phyloP scores from a whole-genome alignment of 2,888 invertebrate genomes.

The Microctonus brassicae region DNA sequence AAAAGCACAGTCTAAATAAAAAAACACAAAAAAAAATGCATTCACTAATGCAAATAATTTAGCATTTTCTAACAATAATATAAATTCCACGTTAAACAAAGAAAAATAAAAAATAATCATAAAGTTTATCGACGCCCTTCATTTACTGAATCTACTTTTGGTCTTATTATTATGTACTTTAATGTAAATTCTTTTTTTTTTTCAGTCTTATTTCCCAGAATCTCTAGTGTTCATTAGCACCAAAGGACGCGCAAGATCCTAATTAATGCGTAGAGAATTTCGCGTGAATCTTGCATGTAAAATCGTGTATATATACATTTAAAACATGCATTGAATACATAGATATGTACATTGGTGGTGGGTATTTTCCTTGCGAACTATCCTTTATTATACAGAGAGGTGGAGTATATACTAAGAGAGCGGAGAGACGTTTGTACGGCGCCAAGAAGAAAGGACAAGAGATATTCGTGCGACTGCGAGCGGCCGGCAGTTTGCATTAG shows the following conservation, averaged over 20 bases:
- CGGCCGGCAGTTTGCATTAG: conserved; percentile 59
- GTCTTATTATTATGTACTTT: conserved; percentile 19
- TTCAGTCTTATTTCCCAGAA: conserved; percentile 32
- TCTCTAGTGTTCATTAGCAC: conserved; percentile 50
- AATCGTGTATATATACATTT: conserved; percentile 31
- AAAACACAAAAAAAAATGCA: neutral
- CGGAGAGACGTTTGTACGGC: conserved; percentile 33
- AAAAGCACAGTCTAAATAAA: too few species aligned
- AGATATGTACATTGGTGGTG: conserved; percentile 24
- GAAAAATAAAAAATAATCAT: too few species aligned
- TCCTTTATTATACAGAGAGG: conserved; percentile 44
- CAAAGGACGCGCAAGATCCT: conserved; percentile 47
- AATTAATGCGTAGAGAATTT: conserved; percentile 54
- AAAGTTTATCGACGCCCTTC: too few species aligned
- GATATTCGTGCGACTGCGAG: conserved; percentile 22
- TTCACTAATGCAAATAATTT: neutral
- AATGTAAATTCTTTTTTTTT: too few species aligned
- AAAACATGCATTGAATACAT: neutral
- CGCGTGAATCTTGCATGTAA: conserved; percentile 41
- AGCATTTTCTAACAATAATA: too few species aligned
- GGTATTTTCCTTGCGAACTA: conserved; percentile 41
- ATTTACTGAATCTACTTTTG: too few species aligned
- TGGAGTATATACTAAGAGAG: conserved; percentile 22
- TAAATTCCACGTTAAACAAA: too few species aligned
- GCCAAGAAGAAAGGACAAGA: conserved; percentile 28